Evolutionary conservation across 1,140 invertebrate genomes (phyloP).

Genomic region (Penaeus chinensis): DNA sequence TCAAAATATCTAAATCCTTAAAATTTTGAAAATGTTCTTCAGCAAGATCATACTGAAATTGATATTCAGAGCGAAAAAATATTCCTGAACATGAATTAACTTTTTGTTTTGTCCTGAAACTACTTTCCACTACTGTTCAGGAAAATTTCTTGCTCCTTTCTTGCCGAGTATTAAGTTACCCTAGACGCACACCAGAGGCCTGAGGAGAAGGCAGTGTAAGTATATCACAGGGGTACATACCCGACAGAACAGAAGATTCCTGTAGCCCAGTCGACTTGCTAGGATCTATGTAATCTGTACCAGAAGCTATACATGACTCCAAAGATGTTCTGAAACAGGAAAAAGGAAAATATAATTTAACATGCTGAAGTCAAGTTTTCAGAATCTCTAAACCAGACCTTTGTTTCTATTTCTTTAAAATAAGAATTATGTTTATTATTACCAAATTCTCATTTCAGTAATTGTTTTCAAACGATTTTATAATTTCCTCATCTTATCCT

Average conservation of each 20-base stretch:
- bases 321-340: too few species aligned
- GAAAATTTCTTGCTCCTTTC: constrained; percentile 45
- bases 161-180: constrained; percentile 53
- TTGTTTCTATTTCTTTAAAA: too few species aligned
- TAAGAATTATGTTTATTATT: too few species aligned
- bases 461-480: too few species aligned
- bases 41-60: constrained; percentile 52
- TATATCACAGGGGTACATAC: constrained; percentile 43
- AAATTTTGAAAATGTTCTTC: constrained; percentile 45
- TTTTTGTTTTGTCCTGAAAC: constrained; percentile 5
- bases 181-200: constrained; percentile 39
- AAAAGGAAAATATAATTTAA: too few species aligned
- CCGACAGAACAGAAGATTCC: constrained; percentile 50
- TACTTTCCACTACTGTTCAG: constrained; percentile 27
- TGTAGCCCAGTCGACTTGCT: neutral
- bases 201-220: constrained; percentile 13
- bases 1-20: constrained; percentile 56
- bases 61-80: constrained; percentile 35
- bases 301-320: neutral
- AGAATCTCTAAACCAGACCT: too few species aligned
- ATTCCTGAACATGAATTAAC: constrained; percentile 34
- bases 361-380: too few species aligned
- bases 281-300: constrained; percentile 23
- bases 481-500: too few species aligned
- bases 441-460: too few species aligned